Conservation (phyloP, 2,888 invertebrate species). For the Kryphioiulus occultus region DNA sequence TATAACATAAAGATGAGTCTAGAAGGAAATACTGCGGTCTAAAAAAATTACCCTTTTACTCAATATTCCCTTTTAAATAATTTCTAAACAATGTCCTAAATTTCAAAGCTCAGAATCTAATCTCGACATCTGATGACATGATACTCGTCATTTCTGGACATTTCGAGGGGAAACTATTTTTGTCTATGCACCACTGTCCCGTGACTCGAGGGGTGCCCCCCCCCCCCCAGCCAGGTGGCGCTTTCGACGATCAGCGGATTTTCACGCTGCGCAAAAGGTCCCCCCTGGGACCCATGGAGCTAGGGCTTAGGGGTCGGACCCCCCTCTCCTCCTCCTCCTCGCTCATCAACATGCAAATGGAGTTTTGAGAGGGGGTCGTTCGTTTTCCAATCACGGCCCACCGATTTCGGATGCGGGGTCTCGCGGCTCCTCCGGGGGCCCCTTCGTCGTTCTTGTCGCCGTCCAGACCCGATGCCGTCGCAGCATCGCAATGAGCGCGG, state of each 20-base stretch:
- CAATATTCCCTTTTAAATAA: too few species aligned
- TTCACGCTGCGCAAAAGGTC: not conserved
- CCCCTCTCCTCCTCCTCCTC: not conserved
- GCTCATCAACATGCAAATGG: constrained; percentile 20
- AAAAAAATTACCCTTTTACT: too few species aligned
- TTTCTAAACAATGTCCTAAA: too few species aligned
- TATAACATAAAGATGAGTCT: too few species aligned
- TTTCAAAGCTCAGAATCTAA: too few species aligned
- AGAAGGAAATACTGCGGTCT: too few species aligned
- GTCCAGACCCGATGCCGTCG: constrained; percentile 2
- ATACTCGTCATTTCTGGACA: too few species aligned
- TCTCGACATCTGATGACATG: too few species aligned
- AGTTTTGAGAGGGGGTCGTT: not conserved
- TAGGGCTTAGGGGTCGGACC: not conserved
- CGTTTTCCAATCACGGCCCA: constrained; percentile 31
- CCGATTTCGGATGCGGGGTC: constrained; percentile 11
- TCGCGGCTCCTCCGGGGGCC: not conserved
- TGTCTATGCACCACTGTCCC: too few species aligned
- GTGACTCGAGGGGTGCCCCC: too few species aligned
- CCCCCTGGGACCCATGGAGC: not conserved
- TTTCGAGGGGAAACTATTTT: too few species aligned
- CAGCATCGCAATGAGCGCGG: not conserved
- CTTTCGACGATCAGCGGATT: not conserved
- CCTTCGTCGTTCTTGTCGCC: not conserved
- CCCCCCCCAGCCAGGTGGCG: not conserved